Evolutionary conservation across 2,113 vertebrate genomes (phyloP).

Genomic region (Muntiacus muntjak): DNA sequence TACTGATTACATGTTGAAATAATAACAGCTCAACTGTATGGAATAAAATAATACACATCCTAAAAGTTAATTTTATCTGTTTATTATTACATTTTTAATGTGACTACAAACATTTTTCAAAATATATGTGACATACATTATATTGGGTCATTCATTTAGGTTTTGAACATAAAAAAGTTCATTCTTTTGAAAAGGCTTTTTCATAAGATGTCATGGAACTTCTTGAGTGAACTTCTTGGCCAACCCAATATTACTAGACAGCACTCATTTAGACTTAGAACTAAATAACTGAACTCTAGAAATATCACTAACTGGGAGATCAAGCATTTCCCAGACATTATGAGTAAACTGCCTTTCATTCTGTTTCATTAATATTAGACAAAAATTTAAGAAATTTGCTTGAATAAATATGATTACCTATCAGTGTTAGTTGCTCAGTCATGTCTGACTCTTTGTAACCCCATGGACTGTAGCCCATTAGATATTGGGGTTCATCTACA

Average conservation of each 20-base stretch:
- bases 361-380: conserved; percentile 33
- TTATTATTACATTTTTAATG: neutral
- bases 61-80: conserved; percentile 11
- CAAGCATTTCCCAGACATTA: neutral
- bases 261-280: neutral
- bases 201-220: neutral
- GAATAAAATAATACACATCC: neutral
- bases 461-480: neutral
- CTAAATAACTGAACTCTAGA: neutral
- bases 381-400: neutral
- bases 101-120: neutral
- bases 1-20: neutral
- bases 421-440: neutral
- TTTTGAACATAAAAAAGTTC: neutral
- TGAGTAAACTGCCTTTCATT: neutral
- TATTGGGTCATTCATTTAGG: neutral
- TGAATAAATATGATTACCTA: neutral
- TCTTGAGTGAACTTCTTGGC: neutral
- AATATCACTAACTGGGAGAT: neutral
- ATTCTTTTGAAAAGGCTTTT: neutral
- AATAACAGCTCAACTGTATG: neutral
- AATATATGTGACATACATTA: neutral
- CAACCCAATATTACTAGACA: neutral
- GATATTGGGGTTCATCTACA: neutral
- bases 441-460: neutral